A percentile compares a stretch with the other conserved stretches of the same genome.
Evolutionary conservation across 2,888 invertebrate species (phyloP).

Genomic region (Tholera decimalis): DNA sequence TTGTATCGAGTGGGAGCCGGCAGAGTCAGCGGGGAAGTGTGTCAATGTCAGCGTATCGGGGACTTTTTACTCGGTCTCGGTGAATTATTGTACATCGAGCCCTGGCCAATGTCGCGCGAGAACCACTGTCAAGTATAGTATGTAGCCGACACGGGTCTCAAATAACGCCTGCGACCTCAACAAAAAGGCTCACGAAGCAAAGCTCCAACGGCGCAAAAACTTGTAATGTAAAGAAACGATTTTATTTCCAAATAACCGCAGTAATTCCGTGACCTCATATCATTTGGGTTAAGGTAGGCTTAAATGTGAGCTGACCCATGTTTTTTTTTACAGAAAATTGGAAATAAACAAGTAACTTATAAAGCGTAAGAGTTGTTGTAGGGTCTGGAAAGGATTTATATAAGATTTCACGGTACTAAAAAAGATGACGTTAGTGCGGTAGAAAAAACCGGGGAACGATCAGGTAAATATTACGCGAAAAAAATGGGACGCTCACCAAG

Average conservation of each 20-base stretch:
- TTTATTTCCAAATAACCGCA: constrained; percentile 11
- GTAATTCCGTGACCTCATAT: constrained; percentile 45
- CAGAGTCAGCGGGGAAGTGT: constrained; percentile 82
- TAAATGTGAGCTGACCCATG: constrained; percentile 15
- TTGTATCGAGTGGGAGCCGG: constrained; percentile 72
- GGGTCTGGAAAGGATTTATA: constrained; percentile 35
- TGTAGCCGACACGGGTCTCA: constrained; percentile 51
- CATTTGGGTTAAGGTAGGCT: constrained; percentile 46
- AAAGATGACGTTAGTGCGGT: constrained; percentile 23
- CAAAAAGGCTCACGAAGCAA: constrained; percentile 44
- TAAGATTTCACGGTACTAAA: constrained; percentile 42
- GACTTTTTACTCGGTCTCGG: constrained; percentile 70
- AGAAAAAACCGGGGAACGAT: constrained; percentile 25
- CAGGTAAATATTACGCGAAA: constrained; percentile 50
- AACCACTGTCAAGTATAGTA: constrained; percentile 45
- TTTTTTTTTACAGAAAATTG: constrained; percentile 22
- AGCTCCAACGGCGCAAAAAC: constrained; percentile 52
- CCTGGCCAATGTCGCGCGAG: constrained; percentile 53
- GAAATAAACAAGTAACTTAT: constrained; percentile 32
- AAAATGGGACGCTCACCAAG: constrained; percentile 66
- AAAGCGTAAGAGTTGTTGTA: constrained; percentile 17
- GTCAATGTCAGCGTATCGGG: constrained; percentile 87
- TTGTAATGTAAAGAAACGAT: constrained; percentile 26
- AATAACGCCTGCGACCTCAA: constrained; percentile 57
- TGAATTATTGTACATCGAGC: constrained; percentile 67